Base-by-base conservation (phyloP, 2,888 invertebrate species). In the Diadegma fenestrale region DNA sequence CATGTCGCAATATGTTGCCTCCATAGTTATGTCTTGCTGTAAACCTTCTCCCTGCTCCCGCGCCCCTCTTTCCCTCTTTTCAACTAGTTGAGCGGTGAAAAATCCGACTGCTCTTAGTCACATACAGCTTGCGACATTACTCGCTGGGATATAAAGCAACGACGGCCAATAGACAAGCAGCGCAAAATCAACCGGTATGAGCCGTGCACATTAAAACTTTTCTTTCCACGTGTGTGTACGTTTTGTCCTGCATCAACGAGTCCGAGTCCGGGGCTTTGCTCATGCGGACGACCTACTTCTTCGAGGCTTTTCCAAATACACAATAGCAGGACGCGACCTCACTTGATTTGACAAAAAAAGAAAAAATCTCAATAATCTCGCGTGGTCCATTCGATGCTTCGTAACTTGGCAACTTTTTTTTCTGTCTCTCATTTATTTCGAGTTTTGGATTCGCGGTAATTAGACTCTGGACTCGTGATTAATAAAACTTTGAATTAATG, bases 51-150 rank as follows among this genome's bases (percentile, higher is more conserved):
- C 17, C 12, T 12, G n/a, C 37, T 37, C 54, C 41, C 51, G 8
- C 54, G 26, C 22, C 41, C 12, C 71, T 6, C 58, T 26, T 58
- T 41, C 14, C 72, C 30, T 48, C 26, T 19, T 22, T 88, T 89
- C 90, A 89, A 92, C 92, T 90, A 92, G 93, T 93, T 92, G 90
- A 84, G 86, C 89, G 88, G 72, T 86, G 91, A 93, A 93, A 93
- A 93, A 93, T 92, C 89, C 30, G 64, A 88, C 89, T 89, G 86
- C 91, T 92, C 91, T 93, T 93, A 93, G 93, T 93, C 93, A 93
- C 88, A 90, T 88, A 72, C 87, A 90, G 90, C 91, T 93, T 93
- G 92, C 93, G 92, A 93, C 92, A 93, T 86, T 83, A 22, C 41
- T 54, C 33, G 12, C 41, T 63, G 79, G 79, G 19, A 22, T 61